Evolutionary conservation across 2,888 invertebrate species (phyloP).

Genomic region (Trachelus tabidus): DNA sequence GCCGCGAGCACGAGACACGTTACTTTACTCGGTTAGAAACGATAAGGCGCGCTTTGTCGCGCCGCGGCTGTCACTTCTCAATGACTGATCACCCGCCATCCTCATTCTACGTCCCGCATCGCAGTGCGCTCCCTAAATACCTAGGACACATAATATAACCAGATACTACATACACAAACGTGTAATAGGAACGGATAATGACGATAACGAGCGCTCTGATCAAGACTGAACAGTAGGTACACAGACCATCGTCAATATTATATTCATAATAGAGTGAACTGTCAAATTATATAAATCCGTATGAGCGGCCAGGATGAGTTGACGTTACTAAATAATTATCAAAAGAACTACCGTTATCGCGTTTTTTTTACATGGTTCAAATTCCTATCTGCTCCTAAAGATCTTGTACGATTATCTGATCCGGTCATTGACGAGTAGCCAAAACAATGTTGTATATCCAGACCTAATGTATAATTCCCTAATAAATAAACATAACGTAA

Average conservation of each 20-base stretch:
- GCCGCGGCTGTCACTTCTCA: conserved; percentile 32
- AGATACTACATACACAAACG: conserved; percentile 24
- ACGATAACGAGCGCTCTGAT: conserved; percentile 6
- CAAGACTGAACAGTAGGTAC: not conserved
- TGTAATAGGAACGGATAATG: conserved; percentile 25
- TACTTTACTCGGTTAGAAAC: conserved; percentile 7
- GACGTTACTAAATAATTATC: not conserved
- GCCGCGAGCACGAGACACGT: not conserved
- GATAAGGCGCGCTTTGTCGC: conserved; percentile 42
- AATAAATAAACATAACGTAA: not conserved
- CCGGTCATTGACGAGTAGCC: not conserved
- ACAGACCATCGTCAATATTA: not conserved
- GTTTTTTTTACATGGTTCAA: not conserved
- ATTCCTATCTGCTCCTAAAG: not conserved
- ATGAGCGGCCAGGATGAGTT: not conserved
- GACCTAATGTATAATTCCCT: not conserved
- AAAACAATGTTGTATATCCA: not conserved
- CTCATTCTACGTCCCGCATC: conserved; percentile 22
- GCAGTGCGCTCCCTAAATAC: not conserved
- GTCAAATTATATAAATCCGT: conserved; percentile 3
- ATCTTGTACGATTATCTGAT: not conserved
- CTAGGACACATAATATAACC: conserved; percentile 13
- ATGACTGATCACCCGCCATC: conserved; percentile 44
- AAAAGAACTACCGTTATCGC: not conserved
- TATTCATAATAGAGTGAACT: not conserved